Percentiles rank a stretch among this genome's conserved stretches.
Conservation (phyloP, 92 coral and sea anemone species). For the Zoanthus gigantus region DNA sequence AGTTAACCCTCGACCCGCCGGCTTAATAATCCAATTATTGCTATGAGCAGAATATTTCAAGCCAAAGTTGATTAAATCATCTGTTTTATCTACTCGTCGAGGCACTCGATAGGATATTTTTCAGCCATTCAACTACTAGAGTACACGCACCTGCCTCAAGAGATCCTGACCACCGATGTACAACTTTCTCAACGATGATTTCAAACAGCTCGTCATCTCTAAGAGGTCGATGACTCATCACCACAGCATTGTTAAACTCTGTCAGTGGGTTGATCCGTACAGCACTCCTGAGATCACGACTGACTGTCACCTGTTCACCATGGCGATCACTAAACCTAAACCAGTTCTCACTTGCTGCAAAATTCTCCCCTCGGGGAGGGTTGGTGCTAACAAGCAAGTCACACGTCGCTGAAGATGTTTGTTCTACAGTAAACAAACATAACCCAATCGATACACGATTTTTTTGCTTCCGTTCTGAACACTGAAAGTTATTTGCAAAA, state of each 20-base stretch:
- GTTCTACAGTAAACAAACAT: not conserved
- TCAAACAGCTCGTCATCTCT: conserved; percentile 83
- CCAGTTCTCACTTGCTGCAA: conserved; percentile 78
- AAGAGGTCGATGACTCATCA: conserved; percentile 91
- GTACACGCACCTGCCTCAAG: conserved; percentile 76
- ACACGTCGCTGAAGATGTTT: conserved; percentile 22
- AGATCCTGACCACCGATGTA: conserved; percentile 90
- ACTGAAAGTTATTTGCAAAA: not conserved
- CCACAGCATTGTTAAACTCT: conserved; percentile 96
- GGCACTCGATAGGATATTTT: no score
- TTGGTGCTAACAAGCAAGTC: conserved; percentile 2
- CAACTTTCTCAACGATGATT: conserved; percentile 81
- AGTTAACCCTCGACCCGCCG: no score
- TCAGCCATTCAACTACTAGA: not conserved
- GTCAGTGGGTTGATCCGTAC: conserved; percentile 88
- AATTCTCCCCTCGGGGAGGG: conserved; percentile 17
- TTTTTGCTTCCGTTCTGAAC: not conserved
- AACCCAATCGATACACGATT: not conserved
- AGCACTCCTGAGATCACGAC: conserved; percentile 86
- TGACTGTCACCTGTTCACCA: conserved; percentile 91
- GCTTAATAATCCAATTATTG: no score
- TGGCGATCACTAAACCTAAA: conserved; percentile 81
- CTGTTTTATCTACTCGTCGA: no score
- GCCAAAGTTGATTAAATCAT: no score
- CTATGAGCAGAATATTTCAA: no score